A percentile compares a stretch with the other conserved stretches of the same genome.
Conservation (phyloP, 2,888 invertebrate genomes). For the Nymphalis c-album region DNA sequence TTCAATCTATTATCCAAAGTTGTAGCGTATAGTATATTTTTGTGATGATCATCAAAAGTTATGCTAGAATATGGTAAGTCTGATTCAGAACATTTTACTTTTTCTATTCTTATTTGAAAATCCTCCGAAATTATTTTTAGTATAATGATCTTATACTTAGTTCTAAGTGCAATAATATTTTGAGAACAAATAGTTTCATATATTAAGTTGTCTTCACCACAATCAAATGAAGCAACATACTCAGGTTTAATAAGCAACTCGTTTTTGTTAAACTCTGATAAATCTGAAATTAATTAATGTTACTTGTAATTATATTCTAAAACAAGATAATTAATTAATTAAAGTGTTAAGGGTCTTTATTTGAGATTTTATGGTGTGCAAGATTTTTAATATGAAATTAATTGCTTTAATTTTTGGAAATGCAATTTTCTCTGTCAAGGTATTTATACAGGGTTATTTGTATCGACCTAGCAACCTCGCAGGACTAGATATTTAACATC, state of each 20-base stretch:
- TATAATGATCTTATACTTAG: conserved; percentile 61
- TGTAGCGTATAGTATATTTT: conserved; percentile 66
- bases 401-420: too few relatives aligned
- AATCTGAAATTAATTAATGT: conserved; percentile 52
- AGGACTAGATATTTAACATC: too few relatives aligned
- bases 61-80: conserved; percentile 66
- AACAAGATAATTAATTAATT: background rate
- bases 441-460: too few relatives aligned
- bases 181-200: conserved; percentile 64
- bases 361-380: background rate
- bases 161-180: conserved; percentile 63
- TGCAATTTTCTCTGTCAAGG: too few relatives aligned
- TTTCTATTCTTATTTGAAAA: conserved; percentile 50
- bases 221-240: conserved; percentile 52
- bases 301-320: background rate
- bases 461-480: too few relatives aligned
- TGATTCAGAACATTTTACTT: conserved; percentile 59
- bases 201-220: conserved; percentile 56
- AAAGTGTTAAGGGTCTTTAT: too few relatives aligned
- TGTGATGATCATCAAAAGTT: conserved; percentile 65
- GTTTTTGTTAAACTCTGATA: conserved; percentile 56
- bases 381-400: background rate
- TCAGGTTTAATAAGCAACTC: conserved; percentile 47
- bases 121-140: conserved; percentile 52
- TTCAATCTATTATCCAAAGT: conserved; percentile 58